These are phyloP conservation scores for Oostethus manadensis DNA, from an alignment of 2,113 vertebrate genomes.

Conservation along the genomic window DNA sequence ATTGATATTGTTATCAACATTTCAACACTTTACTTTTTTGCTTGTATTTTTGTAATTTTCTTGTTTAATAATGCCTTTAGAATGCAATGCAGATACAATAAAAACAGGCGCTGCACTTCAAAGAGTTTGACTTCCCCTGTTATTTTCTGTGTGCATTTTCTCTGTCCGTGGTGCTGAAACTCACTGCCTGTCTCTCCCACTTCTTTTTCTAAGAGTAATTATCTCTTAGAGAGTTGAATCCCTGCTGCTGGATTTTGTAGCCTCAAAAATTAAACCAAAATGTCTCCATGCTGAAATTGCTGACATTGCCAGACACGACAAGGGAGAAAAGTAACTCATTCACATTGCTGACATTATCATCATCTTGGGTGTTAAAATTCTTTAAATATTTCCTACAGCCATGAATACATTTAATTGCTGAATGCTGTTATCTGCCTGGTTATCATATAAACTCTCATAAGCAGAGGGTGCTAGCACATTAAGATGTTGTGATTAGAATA, in stretches of 20 bases:
- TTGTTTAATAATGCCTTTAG: not conserved
- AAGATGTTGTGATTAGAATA: constrained; percentile 15
- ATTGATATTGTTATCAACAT: too few relatives aligned
- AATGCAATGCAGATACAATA: not conserved
- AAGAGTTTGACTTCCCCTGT: not conserved
- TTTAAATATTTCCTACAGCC: constrained; percentile 14
- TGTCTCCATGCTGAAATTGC: constrained; percentile 11
- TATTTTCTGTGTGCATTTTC: not conserved
- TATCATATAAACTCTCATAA: constrained; percentile 18
- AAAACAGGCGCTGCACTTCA: not conserved
- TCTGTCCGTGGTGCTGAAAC: constrained; percentile 64
- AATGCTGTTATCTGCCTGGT: not conserved
- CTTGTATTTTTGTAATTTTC: not conserved
- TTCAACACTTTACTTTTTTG: too few relatives aligned
- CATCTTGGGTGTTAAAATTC: constrained; percentile 27
- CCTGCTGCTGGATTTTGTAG: not conserved
- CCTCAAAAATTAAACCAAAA: not conserved
- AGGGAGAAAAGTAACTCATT: constrained; percentile 15
- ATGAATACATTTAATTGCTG: constrained; percentile 1
- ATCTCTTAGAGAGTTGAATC: not conserved
- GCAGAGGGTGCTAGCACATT: not conserved
- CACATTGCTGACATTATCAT: constrained; percentile 23
- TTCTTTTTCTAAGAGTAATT: not conserved
- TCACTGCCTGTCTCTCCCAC: not conserved
- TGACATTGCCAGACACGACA: constrained; percentile 9